These are phyloP conservation scores for Protosalanx chinensis DNA, from an alignment of 2,797 vertebrate species.

Conservation along the genomic window DNA sequence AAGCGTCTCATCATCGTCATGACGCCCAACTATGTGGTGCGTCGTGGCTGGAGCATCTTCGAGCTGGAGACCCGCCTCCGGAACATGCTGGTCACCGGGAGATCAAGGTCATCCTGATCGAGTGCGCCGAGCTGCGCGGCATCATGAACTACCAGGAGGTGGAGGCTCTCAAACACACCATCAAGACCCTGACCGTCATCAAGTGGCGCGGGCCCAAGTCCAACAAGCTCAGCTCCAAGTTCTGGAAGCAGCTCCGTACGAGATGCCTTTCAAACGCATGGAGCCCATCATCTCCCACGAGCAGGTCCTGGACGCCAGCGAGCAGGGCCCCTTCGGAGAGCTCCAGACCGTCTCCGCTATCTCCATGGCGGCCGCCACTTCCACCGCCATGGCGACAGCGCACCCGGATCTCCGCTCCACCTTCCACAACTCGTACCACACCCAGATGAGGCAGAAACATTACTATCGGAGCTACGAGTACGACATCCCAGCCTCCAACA, in stretches of 20 bases:
- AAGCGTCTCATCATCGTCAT: slow-evolving; percentile 97
- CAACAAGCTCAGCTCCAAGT: slow-evolving; percentile 97
- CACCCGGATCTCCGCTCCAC: slow-evolving; percentile 95
- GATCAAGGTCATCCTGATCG: slow-evolving; percentile 98
- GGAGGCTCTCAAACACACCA: slow-evolving; percentile 96
- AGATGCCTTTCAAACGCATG: slow-evolving; percentile 98
- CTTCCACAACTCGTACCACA: slow-evolving; percentile 97
- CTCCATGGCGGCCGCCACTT: slow-evolving; percentile 96
- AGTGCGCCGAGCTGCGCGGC: slow-evolving; percentile 93
- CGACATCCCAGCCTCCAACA: slow-evolving; percentile 85
- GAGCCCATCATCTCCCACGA: slow-evolving; percentile 91
- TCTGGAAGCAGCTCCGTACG: slow-evolving; percentile 99
- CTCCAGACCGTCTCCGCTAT: slow-evolving; percentile 97
- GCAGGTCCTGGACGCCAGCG: slow-evolving; percentile 94
- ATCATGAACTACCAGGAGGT: slow-evolving; percentile 99
- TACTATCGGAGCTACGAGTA: slow-evolving; percentile 98
- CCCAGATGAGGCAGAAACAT: slow-evolving; percentile 99
- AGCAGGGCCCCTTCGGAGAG: slow-evolving; percentile 97
- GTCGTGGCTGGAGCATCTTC: slow-evolving; percentile 99
- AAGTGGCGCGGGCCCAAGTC: slow-evolving; percentile 95
- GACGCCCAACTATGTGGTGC: slow-evolving; percentile 96
- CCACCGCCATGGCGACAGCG: slow-evolving; percentile 94
- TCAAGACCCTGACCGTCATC: slow-evolving; percentile 96
- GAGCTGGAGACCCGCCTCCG: slow-evolving; percentile 97
- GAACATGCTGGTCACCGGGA: slow-evolving; percentile 96